These are phyloP conservation scores for Andrena fulva DNA, from an alignment of 2,888 invertebrate species.

Conservation along the genomic window DNA sequence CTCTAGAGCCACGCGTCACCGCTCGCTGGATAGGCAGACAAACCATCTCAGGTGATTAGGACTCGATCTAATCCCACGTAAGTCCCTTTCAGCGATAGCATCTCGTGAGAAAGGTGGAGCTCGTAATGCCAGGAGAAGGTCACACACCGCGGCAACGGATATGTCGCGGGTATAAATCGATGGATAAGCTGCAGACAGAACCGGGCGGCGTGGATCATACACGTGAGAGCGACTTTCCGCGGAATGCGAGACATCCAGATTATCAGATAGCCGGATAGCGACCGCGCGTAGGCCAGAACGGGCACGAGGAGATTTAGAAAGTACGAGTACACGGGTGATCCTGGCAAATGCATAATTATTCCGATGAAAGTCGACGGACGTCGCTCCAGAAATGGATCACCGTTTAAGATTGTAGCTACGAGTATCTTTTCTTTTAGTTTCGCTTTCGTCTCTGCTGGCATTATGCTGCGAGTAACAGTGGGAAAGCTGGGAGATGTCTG, in stretches of 20 bases:
- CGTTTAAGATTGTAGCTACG: background rate
- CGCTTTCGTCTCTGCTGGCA: background rate
- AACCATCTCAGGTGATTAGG: conserved; percentile 37
- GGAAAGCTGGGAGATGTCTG: background rate
- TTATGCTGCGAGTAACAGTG: background rate
- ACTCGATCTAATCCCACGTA: conserved; percentile 42
- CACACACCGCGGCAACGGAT: background rate
- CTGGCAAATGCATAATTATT: conserved; percentile 22
- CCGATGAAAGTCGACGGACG: conserved; percentile 17
- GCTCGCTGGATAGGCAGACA: background rate
- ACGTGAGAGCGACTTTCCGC: background rate
- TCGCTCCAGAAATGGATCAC: background rate
- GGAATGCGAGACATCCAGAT: background rate
- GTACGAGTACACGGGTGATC: background rate
- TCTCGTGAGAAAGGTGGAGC: conserved; percentile 39
- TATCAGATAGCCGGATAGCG: conserved; percentile 4
- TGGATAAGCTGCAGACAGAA: conserved; percentile 5
- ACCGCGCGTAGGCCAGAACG: background rate
- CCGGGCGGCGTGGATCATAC: background rate
- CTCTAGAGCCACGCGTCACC: background rate
- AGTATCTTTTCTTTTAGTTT: background rate
- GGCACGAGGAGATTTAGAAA: conserved; percentile 36
- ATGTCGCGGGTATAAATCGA: conserved; percentile 26
- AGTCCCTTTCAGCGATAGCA: conserved; percentile 15
- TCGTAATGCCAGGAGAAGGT: conserved; percentile 18